Evolutionary conservation across 2,797 vertebrate genomes (phyloP), one percentile per base, ranked within the genome.

Genomic region (Lepus townsendii): DNA sequence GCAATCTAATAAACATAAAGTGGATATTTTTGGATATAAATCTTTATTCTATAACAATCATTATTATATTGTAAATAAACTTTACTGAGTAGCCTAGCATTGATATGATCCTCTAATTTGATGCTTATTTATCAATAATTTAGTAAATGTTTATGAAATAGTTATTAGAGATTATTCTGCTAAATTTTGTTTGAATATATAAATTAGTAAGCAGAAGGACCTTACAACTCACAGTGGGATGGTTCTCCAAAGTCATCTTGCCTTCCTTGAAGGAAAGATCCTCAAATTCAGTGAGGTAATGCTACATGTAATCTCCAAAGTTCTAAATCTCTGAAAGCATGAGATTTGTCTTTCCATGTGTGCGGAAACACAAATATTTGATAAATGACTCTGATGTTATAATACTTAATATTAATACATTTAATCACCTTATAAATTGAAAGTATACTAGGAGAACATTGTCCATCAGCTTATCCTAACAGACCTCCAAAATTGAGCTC

Each of bases 1-100:
- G 38, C 32, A 83, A 69, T 85, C 20, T 88, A 54, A 63, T 7
- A 71, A 82, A 66, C 42, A 10, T 73, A 79, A 79, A 88, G 10
- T 63, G 20, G 50, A 84, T 75, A 90, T 47, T 47, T 47, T 47
- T 47, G 42, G 32, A 19, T 91, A n/a, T 12, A 42, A 1, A 62
- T 19, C 84, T 78, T 94, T 76, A 86, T 2, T 91, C 62, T 91
- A n/a, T 11, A 68, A 16, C 1, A 93, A 5, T 42, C 24, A 93
- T 60, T 90, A 63, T 62, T 65, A 22, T 19, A 47, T 82, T 60
- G 3, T 54, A 82, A 83, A 93, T 89, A 71, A 69, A 82, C 47
- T 76, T 66, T 69, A 52, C 24, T 54, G 3, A n/a, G 24, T n/a
- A 6, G 26, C 30, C n/a, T 63, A 71, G 1, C 7, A 35, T 19